Evolutionary conservation across 2,888 invertebrate species (phyloP), one percentile per base, ranked within the genome.

Genomic region (Harpagoxenus sublaevis): DNA sequence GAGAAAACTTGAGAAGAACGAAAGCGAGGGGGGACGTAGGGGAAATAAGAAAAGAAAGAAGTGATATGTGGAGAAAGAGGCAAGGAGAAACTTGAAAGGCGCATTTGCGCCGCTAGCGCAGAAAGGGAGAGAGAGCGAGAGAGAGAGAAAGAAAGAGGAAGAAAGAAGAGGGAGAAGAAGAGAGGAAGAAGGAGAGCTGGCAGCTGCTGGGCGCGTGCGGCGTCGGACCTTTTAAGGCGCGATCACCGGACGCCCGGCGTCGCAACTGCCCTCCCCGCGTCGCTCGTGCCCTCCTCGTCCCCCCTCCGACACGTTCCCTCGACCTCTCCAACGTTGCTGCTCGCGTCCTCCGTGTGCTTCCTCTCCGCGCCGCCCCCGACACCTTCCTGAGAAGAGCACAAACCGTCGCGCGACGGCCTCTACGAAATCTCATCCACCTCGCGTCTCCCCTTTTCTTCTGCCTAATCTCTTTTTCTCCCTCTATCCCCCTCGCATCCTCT

Each of bases 211-310:
- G 95, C 94, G 95, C 94, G 95, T 94, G 94, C 94, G 95, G 95
- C 95, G 95, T 94, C 95, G 95, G 94, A 93, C 95, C 95, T 94
- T 95, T 95, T 95, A 95, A 95, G 95, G 95, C 94, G 94, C 95
- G 94, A 94, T 94, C 94, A 92, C 93, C 93, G 94, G 94, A 94
- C 94, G 94, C 94, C 94, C 89, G 94, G 94, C 95, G 95, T 94
- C 95, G 94, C 94, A 90, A 88, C 93, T 89, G 92, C 93, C 93
- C 92, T 92, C 92, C 90, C 89, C 85, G 89, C 88, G 86, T 85
- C 89, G 84, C 87, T 71, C 74, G 85, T 60, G 63, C 84, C 88
- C 86, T 48, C 48, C 53, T 8, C 75, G 28, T 75, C 84, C 68
- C 65, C 42, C 42, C 84, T 51, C 71, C 84, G 15, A 42, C 70